Evolutionary conservation across 2,888 invertebrate genomes (phyloP), one percentile per base, ranked within the genome.

Genomic region (Leucozona laternaria): DNA sequence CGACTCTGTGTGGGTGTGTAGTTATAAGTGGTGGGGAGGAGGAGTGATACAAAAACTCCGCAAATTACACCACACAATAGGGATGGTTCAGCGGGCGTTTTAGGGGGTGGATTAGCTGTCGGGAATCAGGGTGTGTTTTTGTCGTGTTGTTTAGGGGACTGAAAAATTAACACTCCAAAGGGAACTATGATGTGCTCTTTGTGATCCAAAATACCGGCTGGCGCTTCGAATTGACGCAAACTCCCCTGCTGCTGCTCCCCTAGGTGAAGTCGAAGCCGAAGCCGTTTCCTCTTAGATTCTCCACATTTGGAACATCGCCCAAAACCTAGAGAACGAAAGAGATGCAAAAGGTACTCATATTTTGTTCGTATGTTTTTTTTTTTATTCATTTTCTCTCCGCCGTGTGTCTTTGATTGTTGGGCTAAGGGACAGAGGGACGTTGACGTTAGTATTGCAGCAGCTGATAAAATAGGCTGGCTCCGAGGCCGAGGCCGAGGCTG

Each of bases 381-480:
- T 60, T 34, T 34, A 22, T 79, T n/a, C 68, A 50, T 75, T 80
- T 76, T 64, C 66, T 77, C 66, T 78, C 48, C 37, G 48, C 45
- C 58, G 4, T 11, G 22, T 37, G 8, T 34, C 43, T 37, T 7
- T 70, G 20, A 15, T 53, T n/a, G 13, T 50, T 25, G 15, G 55
- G 17, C 17, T 17, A 64, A 45, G 57, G 71, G 25, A 53, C 34
- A 70, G 70, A 45, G 45, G 70, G 68, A 53, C 40, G 8, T 8
- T 31, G 5, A 28, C 31, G 31, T 37, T 28, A 8, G 45, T 31
- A 28, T 13, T 13, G 34, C 57, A 34, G 28, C 37, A 68, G 68
- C 81, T 81, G 85, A 81, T 85, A 77, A 85, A 77, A 77, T 85
- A 85, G 77, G 73, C 73, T 85, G 81, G 84, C 84, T n/a, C n/a